These are phyloP conservation scores for Galeruca laticollis DNA, from an alignment of 2,888 invertebrate species.

Conservation along the genomic window DNA sequence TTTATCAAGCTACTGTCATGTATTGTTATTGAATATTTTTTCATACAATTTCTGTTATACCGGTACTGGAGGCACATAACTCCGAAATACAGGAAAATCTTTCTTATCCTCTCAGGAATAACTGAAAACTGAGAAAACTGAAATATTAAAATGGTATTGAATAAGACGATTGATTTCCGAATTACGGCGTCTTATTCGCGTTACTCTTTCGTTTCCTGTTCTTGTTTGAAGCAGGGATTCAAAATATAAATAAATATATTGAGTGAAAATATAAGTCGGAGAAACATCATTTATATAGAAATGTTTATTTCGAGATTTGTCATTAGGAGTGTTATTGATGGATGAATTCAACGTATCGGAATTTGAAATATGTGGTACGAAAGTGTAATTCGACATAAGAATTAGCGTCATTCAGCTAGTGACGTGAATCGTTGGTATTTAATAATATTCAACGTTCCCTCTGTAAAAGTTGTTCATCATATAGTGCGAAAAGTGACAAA, in stretches of 20 bases:
- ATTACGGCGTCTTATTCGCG: background rate
- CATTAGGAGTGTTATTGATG: no score
- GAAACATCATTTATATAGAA: background rate
- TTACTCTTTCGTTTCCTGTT: background rate
- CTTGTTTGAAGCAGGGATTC: background rate
- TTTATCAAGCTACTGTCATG: no score
- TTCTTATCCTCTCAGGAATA: background rate
- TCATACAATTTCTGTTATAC: background rate
- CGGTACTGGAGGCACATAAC: background rate
- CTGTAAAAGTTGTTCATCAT: no score
- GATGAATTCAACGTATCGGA: no score
- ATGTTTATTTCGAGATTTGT: background rate
- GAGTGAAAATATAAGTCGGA: background rate
- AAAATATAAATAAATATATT: background rate
- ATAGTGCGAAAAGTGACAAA: no score
- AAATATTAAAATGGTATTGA: conserved; percentile 5
- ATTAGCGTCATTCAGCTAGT: no score
- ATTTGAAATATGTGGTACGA: no score
- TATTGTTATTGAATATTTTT: no score
- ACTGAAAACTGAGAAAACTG: background rate
- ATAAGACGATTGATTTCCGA: conserved; percentile 3
- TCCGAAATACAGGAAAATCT: background rate
- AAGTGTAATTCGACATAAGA: no score
- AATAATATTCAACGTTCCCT: no score
- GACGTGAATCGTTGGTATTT: no score